Base-by-base conservation (phyloP, 2,113 vertebrate genomes). In the Danionella cerebrum region DNA sequence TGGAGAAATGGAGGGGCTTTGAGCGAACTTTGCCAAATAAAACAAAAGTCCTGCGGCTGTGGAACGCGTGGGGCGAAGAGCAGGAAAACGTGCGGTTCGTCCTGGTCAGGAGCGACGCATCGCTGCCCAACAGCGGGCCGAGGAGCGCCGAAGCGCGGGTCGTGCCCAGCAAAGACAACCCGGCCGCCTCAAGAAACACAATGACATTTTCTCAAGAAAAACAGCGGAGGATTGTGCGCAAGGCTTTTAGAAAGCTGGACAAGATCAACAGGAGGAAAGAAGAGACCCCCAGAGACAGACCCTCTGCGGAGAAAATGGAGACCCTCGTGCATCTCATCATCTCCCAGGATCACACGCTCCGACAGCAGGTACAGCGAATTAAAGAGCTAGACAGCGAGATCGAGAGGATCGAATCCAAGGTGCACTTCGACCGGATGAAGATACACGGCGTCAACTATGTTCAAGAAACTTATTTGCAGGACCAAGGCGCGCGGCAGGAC, bases 1-100 rank as follows among this genome's bases (percentile, higher is more conserved):
- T 96, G 84, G 95, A 98, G 85, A 97, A 96, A 79, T 97, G 95
- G 95, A 84, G 95, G 14, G 95, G 95, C 65, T 95, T 93, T 72
- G 95, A 98, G 89, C 84, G 95, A 81, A 92, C 86, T 72, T 75
- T 98, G 76, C 95, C 95, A 53, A 91, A 93, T 86, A 93, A 94
- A 83, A 98, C 95, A 21, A 92, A 90, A 69, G 88, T 98, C 72
- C 81, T 97, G 55, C 84, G 93, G 45, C 90, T 98, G 62, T 97
- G 94, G 94, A 84, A 84, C 38, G 93, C 95, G 18, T 98, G 95
- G 95, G 95, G 94, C 0, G 92, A 89, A 65, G 94, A 98, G 83
- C 93, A 90, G 70, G 91, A 91, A 71, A 94, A 95, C 39, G 94
- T 98, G 70, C 90, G 94, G 79, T 97, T 98, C 78, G 93, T 97